phyloP scores from a whole-genome alignment of 2,113 vertebrate genomes.

The Amblyornis subalaris region DNA sequence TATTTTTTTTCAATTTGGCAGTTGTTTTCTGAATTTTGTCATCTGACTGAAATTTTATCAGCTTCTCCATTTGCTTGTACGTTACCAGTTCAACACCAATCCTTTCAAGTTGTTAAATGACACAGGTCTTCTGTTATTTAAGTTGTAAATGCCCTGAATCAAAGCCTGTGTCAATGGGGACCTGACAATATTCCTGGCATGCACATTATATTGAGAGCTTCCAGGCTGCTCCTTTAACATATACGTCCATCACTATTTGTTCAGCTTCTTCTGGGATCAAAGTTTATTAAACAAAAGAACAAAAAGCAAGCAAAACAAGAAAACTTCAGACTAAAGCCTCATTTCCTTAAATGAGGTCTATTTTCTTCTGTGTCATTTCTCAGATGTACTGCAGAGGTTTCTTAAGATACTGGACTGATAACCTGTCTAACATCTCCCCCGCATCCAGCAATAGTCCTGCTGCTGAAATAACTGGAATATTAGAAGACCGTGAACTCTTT shows the following conservation, averaged over 20 bases:
- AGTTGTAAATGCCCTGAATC: background rate
- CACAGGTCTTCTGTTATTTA: background rate
- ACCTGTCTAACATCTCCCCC: background rate
- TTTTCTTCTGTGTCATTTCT: background rate
- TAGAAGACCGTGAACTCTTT: background rate
- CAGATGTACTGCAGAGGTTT: background rate
- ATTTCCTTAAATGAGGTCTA: background rate
- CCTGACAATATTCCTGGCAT: background rate
- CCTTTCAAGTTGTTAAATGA: background rate
- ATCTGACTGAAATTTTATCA: background rate
- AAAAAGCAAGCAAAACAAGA: background rate
- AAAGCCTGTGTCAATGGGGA: background rate
- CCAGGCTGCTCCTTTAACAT: slow-evolving; percentile 4
- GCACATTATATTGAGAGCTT: background rate
- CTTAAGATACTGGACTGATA: background rate
- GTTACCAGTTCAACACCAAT: background rate
- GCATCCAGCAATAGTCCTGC: background rate
- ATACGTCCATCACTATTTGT: background rate
- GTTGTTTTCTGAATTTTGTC: background rate
- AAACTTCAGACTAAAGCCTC: background rate
- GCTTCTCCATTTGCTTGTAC: background rate
- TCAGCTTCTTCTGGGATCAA: background rate
- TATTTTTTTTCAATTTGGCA: background rate
- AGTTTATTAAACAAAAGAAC: slow-evolving; percentile 1
- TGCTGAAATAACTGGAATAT: background rate